Conservation (phyloP, 2,888 invertebrate genomes). For the Onchidella celtica region DNA sequence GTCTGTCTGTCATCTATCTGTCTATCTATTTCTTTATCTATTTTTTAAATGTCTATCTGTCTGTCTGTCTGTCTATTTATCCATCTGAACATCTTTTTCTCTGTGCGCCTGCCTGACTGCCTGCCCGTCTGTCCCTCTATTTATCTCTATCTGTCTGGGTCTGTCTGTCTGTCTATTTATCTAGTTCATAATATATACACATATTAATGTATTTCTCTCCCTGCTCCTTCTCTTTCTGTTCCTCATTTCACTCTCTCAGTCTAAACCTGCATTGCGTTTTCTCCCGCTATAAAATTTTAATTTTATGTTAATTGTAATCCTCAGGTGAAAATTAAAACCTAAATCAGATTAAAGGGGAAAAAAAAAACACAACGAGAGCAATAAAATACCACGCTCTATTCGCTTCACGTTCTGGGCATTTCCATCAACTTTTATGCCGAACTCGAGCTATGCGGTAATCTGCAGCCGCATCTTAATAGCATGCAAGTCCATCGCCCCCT, state of each 20-base stretch:
- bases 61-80: too few relatives aligned
- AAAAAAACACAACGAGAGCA: background rate
- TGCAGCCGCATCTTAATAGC: background rate
- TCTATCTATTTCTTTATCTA: too few relatives aligned
- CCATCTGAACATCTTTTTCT: too few relatives aligned
- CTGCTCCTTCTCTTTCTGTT: conserved; percentile 33
- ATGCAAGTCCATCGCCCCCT: background rate
- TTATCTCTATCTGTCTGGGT: too few relatives aligned
- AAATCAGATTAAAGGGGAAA: background rate
- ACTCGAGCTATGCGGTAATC: background rate
- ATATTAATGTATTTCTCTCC: background rate
- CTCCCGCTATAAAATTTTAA: background rate
- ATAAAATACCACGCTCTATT: background rate
- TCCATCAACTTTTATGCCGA: background rate
- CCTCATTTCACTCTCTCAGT: background rate
- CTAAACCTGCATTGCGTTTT: background rate
- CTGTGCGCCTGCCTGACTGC: too few relatives aligned
- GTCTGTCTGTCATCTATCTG: too few relatives aligned
- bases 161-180: too few relatives aligned
- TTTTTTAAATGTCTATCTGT: too few relatives aligned
- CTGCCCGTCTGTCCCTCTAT: too few relatives aligned
- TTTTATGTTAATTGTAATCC: background rate
- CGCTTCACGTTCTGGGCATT: background rate
- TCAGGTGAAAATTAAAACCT: background rate
- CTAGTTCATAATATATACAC: too few relatives aligned